These are phyloP conservation scores for Oenanthe oenanthe DNA, from an alignment of 2,113 vertebrate genomes.

Conservation along the genomic window DNA sequence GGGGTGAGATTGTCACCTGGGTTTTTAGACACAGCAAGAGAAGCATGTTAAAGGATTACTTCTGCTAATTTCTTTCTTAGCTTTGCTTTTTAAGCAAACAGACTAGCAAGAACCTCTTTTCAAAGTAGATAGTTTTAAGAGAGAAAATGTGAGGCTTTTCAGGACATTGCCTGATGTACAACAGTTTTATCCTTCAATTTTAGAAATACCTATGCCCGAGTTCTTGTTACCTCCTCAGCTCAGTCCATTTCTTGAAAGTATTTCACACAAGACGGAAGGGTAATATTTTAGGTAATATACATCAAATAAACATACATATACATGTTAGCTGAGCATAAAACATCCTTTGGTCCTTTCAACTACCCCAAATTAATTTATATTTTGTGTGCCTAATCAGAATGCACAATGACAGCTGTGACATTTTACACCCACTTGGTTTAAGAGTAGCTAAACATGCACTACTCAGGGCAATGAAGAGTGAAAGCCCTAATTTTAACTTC, in stretches of 20 bases:
- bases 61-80: neutral
- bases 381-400: neutral
- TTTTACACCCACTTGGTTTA: neutral
- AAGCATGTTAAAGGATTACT: neutral
- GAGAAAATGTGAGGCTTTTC: neutral
- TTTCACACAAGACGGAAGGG: neutral
- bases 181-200: neutral
- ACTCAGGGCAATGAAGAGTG: neutral
- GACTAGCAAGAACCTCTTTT: neutral
- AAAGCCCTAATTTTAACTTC: constrained; percentile 1
- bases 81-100: constrained; percentile 1
- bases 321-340: neutral
- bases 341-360: neutral
- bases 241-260: neutral
- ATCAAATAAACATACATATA: neutral
- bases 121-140: neutral
- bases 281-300: neutral
- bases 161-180: neutral
- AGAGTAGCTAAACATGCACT: neutral
- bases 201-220: neutral
- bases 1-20: neutral
- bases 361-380: neutral
- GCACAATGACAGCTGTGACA: neutral
- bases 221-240: neutral
- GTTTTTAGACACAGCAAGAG: neutral